Evolutionary conservation across 2,888 invertebrate species (phyloP).

Genomic region (Mellilla xanthometata): DNA sequence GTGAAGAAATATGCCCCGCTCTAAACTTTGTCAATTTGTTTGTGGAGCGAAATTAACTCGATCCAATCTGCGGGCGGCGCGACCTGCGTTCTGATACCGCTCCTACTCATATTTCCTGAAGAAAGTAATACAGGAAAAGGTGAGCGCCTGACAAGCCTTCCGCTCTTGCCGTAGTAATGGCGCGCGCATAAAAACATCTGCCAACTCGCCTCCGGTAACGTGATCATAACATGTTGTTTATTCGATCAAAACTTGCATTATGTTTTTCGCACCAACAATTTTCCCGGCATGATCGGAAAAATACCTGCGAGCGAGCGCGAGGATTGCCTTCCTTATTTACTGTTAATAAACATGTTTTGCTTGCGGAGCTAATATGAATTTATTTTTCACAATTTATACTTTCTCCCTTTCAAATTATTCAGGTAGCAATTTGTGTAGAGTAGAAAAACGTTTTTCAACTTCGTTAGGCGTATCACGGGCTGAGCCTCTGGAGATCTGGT

Average conservation of each 20-base stretch:
- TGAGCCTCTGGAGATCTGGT: conserved; percentile 66
- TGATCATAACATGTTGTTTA: conserved; percentile 37
- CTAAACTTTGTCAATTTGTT: conserved; percentile 83
- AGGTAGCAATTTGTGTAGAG: conserved; percentile 56
- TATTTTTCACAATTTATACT: conserved; percentile 30
- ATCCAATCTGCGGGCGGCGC: conserved; percentile 77
- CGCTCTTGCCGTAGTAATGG: conserved; percentile 28
- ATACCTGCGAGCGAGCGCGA: conserved; percentile 5
- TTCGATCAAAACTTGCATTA: conserved; percentile 36
- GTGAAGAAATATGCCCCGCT: conserved; percentile 81
- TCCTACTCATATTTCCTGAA: conserved; percentile 62
- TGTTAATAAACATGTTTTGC: conserved; percentile 26
- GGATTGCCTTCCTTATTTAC: conserved; percentile 9
- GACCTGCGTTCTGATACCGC: conserved; percentile 65
- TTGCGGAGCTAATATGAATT: conserved; percentile 30
- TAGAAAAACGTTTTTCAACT: conserved; percentile 71
- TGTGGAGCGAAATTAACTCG: conserved; percentile 83
- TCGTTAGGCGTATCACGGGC: conserved; percentile 69
- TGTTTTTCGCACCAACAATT: conserved; percentile 34
- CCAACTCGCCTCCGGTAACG: conserved; percentile 31
- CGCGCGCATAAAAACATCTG: conserved; percentile 31
- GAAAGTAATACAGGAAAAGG: conserved; percentile 53
- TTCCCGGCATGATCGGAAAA: conserved; percentile 19
- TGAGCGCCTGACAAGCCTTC: conserved; percentile 40
- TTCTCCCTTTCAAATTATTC: conserved; percentile 38